Conservation (phyloP, 2,113 vertebrate species). For the Scolopax mira region DNA sequence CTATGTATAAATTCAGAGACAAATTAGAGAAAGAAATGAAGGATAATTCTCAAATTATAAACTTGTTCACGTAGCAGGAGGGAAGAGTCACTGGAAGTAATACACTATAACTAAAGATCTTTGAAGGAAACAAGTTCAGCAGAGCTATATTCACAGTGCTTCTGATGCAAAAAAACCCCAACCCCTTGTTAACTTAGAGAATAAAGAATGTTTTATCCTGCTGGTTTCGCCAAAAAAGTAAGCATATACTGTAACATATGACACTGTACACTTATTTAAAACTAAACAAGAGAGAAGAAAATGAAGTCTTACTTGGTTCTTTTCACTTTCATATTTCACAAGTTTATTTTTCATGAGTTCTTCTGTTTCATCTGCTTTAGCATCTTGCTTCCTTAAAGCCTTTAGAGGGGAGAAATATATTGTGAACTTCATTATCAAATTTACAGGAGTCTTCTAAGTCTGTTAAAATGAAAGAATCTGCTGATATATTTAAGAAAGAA, state of each 20-base stretch:
- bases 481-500: background rate
- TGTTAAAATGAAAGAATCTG: background rate
- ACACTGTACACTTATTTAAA: background rate
- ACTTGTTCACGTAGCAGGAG: background rate
- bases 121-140: background rate
- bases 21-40: background rate
- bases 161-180: background rate
- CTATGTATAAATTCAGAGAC: background rate
- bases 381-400: constrained; percentile 79
- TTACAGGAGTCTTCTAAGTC: background rate
- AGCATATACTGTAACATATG: background rate
- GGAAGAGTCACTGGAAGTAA: background rate
- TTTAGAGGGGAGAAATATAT: constrained; percentile 36
- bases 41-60: background rate
- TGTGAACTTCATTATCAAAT: background rate
- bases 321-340: constrained; percentile 81
- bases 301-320: constrained; percentile 76
- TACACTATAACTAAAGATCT: background rate
- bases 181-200: background rate
- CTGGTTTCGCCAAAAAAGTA: background rate
- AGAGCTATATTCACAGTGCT: background rate
- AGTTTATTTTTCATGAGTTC: constrained; percentile 76
- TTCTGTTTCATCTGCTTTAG: constrained; percentile 74
- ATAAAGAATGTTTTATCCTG: background rate
- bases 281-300: background rate